phyloP scores from a whole-genome alignment of 2,113 vertebrate genomes.

The Setophaga coronata region DNA sequence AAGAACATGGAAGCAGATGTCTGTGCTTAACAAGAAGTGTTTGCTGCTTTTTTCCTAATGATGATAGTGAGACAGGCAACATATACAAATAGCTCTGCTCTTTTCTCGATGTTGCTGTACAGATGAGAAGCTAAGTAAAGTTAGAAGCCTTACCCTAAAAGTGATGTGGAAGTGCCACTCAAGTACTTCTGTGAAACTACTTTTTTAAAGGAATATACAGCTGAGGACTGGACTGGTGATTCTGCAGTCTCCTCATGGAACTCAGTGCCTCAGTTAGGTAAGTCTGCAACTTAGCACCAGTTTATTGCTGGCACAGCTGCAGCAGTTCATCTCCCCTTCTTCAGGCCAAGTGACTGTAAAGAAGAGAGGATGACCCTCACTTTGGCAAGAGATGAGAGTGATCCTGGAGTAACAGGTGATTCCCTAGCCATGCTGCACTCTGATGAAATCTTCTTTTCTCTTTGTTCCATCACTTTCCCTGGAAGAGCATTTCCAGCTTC shows the following conservation, averaged over 20 bases:
- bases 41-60: background rate
- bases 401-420: background rate
- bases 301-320: background rate
- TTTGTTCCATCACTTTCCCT: background rate
- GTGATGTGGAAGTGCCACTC: background rate
- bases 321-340: background rate
- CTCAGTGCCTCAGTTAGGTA: background rate
- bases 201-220: background rate
- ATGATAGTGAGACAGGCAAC: background rate
- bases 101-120: rapidly evolving
- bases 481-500: background rate
- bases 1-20: background rate
- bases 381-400: background rate
- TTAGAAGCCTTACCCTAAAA: background rate
- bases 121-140: background rate
- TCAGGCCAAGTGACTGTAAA: background rate
- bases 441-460: background rate
- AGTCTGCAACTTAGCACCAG: background rate
- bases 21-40: background rate
- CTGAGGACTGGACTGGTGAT: background rate
- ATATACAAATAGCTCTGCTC: rapidly evolving
- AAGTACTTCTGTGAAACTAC: background rate
- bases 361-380: background rate
- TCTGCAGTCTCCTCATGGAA: background rate
- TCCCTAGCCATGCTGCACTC: background rate